These are phyloP conservation scores for Pheosia tremula DNA, from an alignment of 2,888 invertebrate genomes.

Conservation along the genomic window DNA sequence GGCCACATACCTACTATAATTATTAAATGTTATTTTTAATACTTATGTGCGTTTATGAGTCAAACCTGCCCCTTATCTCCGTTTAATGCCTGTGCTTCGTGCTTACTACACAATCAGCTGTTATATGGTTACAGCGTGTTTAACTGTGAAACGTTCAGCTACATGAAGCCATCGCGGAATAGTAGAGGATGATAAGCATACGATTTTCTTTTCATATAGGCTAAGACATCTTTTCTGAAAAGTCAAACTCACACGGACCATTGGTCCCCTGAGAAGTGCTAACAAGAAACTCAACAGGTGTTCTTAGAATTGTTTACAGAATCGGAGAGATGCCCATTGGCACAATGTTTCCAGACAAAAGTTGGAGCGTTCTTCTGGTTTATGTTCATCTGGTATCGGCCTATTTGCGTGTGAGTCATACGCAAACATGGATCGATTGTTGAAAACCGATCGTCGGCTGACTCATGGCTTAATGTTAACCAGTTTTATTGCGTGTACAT, in stretches of 20 bases:
- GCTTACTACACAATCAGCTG: slow-evolving; percentile 6
- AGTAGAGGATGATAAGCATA: not conserved
- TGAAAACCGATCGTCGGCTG: slow-evolving; percentile 6
- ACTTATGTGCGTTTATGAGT: not conserved
- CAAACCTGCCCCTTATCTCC: not conserved
- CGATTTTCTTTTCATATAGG: too few species aligned
- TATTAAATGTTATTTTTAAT: not conserved
- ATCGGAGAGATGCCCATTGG: too few species aligned
- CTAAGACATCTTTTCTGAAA: too few species aligned
- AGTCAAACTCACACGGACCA: too few species aligned
- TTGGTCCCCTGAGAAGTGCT: too few species aligned
- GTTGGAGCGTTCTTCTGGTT: not conserved
- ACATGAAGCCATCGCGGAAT: not conserved
- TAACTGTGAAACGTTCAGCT: not conserved
- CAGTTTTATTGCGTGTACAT: slow-evolving; percentile 1
- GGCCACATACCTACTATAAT: too few species aligned
- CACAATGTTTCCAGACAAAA: too few species aligned
- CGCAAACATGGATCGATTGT: slow-evolving; percentile 5
- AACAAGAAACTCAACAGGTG: too few species aligned
- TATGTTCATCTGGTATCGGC: not conserved
- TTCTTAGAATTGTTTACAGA: too few species aligned
- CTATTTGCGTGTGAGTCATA: slow-evolving; percentile 5
- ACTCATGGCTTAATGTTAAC: slow-evolving; percentile 7
- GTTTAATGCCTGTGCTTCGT: not conserved
- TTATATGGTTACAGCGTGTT: slow-evolving; percentile 5